These are phyloP conservation scores for Oscheius sp. DNA, from an alignment of 1,140 invertebrate genomes.

Conservation along the genomic window DNA sequence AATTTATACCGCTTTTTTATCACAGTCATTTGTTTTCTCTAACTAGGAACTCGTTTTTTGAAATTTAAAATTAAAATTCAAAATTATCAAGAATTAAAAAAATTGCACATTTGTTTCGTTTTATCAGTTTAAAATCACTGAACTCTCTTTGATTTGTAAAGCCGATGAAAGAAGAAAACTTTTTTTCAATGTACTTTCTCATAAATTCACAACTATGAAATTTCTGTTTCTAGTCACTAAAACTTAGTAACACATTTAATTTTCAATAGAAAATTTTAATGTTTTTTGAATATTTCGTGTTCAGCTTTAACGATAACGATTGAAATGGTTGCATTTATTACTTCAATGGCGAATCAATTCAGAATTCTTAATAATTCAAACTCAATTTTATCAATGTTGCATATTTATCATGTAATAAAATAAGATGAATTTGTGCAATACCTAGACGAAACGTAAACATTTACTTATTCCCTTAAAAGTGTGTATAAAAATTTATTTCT, in stretches of 20 bases:
- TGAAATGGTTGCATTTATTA: no score
- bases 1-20: not conserved
- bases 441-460: no score
- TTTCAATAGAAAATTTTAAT: not conserved
- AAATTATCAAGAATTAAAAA: not conserved
- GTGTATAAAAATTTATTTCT: no score
- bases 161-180: not conserved
- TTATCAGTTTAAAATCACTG: no score
- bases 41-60: not conserved
- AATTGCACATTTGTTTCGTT: not conserved
- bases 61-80: not conserved
- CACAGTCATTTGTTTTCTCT: not conserved
- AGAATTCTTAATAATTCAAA: not conserved
- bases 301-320: no score
- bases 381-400: not conserved
- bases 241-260: not conserved
- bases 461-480: no score
- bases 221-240: not conserved
- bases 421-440: no score
- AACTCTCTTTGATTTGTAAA: not conserved
- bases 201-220: no score
- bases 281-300: not conserved
- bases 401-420: no score
- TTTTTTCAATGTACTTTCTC: no score
- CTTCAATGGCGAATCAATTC: no score